Conservation (phyloP, 2,113 vertebrate species). For the Struthidea cinerea region DNA sequence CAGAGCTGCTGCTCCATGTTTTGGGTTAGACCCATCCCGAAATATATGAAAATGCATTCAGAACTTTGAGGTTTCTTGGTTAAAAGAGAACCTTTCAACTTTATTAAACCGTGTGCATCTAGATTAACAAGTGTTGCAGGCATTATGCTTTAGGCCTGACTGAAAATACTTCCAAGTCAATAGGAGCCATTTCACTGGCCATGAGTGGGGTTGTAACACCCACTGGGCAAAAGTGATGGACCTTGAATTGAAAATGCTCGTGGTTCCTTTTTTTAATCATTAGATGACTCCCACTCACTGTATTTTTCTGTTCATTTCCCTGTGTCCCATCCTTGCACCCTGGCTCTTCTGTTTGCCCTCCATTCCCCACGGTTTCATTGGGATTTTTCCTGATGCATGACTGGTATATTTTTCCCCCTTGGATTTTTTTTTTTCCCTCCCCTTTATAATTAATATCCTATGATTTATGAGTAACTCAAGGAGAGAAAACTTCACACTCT, state of each 20-base stretch:
- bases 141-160: not conserved
- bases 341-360: not conserved
- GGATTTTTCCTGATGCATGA: not conserved
- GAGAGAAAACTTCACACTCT: not conserved
- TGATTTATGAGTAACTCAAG: not conserved
- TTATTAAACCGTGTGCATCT: not conserved
- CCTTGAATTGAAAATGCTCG: not conserved
- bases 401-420: fast-evolving
- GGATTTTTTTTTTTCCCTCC: not conserved
- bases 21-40: not conserved
- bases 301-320: not conserved
- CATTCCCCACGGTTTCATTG: not conserved
- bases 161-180: not conserved
- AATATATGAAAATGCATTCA: not conserved
- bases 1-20: not conserved
- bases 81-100: not conserved
- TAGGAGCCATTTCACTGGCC: not conserved
- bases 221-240: not conserved
- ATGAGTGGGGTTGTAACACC: not conserved
- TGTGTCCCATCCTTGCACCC: not conserved
- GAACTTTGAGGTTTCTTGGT: not conserved
- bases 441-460: not conserved
- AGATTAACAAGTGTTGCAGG: not conserved
- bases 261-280: not conserved
- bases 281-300: not conserved